Evolutionary conservation across 2,888 invertebrate genomes (phyloP).

Genomic region (Tipula unca): DNA sequence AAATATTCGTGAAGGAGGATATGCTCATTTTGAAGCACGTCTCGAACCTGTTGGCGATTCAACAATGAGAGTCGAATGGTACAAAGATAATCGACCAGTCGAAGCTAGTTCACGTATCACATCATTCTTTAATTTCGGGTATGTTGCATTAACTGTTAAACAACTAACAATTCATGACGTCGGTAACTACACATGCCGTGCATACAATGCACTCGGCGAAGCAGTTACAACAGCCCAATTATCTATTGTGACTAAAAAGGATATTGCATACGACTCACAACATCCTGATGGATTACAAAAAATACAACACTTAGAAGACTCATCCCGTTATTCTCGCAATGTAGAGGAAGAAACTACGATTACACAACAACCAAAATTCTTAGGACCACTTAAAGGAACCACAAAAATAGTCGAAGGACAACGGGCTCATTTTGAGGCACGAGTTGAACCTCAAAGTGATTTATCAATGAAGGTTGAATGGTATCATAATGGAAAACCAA

Average conservation of each 20-base stretch:
- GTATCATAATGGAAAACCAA: slow-evolving; percentile 91
- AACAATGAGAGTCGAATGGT: slow-evolving; percentile 84
- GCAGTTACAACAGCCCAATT: slow-evolving; percentile 74
- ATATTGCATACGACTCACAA: slow-evolving; percentile 81
- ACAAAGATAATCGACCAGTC: slow-evolving; percentile 80
- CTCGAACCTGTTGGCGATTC: slow-evolving; percentile 89
- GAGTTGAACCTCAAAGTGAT: slow-evolving; percentile 92
- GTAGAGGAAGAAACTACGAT: slow-evolving; percentile 65
- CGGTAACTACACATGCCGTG: slow-evolving; percentile 81
- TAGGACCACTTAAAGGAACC: slow-evolving; percentile 85
- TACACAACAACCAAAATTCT: slow-evolving; percentile 75
- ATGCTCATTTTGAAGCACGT: slow-evolving; percentile 92
- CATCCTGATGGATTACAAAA: slow-evolving; percentile 88
- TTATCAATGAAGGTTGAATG: slow-evolving; percentile 89
- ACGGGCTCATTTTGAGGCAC: slow-evolving; percentile 88
- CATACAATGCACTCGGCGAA: slow-evolving; percentile 79
- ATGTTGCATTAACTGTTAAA: slow-evolving; percentile 89
- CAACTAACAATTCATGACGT: slow-evolving; percentile 84
- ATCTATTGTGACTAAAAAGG: slow-evolving; percentile 75
- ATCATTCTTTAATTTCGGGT: slow-evolving; percentile 89
- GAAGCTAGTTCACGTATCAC: slow-evolving; percentile 91
- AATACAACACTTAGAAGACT: slow-evolving; percentile 83
- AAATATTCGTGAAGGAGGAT: slow-evolving; percentile 82
- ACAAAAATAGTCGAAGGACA: slow-evolving; percentile 89
- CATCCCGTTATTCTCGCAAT: slow-evolving; percentile 58